Evolutionary conservation across 92 coral and sea anemone genomes (phyloP).

Genomic region (Phenganax subtilis): DNA sequence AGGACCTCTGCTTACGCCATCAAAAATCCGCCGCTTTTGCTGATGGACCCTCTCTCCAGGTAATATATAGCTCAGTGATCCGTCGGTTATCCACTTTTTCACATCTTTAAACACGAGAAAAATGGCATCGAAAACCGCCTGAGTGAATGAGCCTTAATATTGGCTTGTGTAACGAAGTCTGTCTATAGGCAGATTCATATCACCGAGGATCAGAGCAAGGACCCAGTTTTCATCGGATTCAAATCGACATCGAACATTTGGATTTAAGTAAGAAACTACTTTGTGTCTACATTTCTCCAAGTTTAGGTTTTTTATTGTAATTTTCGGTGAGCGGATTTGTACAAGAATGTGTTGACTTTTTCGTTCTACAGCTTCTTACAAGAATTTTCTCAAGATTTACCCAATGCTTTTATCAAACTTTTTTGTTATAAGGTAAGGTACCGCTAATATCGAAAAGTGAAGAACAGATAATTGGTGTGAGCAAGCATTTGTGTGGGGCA

Average conservation of each 20-base stretch:
- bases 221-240: slow-evolving; percentile 77
- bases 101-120: too few species aligned
- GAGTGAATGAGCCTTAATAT: not conserved
- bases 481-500: slow-evolving; percentile 94
- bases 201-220: slow-evolving; percentile 81
- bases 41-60: too few species aligned
- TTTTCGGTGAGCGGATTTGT: not conserved
- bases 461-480: slow-evolving; percentile 61
- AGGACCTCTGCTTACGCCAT: too few species aligned
- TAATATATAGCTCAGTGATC: too few species aligned
- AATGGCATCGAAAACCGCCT: too few species aligned
- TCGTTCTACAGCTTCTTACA: too few species aligned
- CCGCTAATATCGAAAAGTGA: slow-evolving; percentile 53
- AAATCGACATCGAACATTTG: slow-evolving; percentile 86
- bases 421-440: slow-evolving; percentile 59
- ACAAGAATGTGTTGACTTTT: too few species aligned
- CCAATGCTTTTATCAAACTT: not conserved
- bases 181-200: slow-evolving; percentile 72
- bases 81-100: too few species aligned
- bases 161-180: not conserved
- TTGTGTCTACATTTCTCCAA: not conserved
- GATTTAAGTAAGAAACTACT: slow-evolving; percentile 61
- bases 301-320: not conserved
- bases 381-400: too few species aligned
- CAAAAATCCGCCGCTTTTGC: too few species aligned